Evolutionary conservation across 2,113 vertebrate species (phyloP), one percentile per base, ranked within the genome.

Genomic region (Peromyscus polionotus): DNA sequence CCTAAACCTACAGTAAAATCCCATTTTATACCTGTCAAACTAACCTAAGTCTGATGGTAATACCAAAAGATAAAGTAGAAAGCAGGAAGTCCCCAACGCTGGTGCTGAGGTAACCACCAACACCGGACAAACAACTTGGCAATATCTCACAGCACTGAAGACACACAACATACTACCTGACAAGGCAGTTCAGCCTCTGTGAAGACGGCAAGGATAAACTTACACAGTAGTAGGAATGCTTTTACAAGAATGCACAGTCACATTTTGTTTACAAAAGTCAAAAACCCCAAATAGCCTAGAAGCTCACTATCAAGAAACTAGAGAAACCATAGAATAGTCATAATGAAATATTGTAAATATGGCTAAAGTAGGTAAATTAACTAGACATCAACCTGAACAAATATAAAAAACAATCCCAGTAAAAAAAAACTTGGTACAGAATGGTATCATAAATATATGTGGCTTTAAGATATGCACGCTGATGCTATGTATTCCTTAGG

Each of bases 341-440:
- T 1, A 97, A 85, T 17, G 13, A 1, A 93, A 77, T 61, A 94
- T 2, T 48, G 6, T 48, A 48, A 48, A 48, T 48, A 48, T 48
- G 80, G 24, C 51, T 88, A 97, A 95, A 97, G 90, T 67, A 92
- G 94, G 28, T 67, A 77, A 91, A 91, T 54, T 20, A 95, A 36
- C 12, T 57, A 7, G 48, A 77, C 36, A 86, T 22, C 63, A 92
- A 85, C 36, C 57, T 93, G 42, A 97, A 95, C 51, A 97, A 93
- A 77, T 77, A 45, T 48, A 61, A 79, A 59, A 97, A 96, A 93
- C 3, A 90, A 93, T 59, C 87, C 89, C 80, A 97, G n/a, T 92
- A 61, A 94, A 95, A 28, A 95, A 93, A 90, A 93, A 90, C 17
- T 70, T 77, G 36, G 22, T 95, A 3, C 28, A 94, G 45, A 92